A percentile compares a stretch with the other conserved stretches of the same genome.
Evolutionary conservation across 2,797 vertebrate genomes (phyloP).

Genomic region (Fringilla coelebs): DNA sequence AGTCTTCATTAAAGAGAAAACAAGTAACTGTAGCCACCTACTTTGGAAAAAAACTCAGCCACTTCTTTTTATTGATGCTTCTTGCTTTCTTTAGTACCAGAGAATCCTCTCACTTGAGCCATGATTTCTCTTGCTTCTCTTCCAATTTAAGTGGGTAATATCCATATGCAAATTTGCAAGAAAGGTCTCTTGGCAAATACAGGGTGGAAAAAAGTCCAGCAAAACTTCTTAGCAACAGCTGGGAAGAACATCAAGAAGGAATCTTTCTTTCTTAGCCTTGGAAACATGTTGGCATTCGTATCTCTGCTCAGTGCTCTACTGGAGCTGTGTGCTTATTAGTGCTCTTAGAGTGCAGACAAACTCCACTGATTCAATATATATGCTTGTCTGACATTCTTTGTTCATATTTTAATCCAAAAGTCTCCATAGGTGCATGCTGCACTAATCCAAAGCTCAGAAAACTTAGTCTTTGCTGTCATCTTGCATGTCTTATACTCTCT

Average conservation of each 20-base stretch:
- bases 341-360: not conserved
- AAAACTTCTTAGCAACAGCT: slow-evolving; percentile 51
- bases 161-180: not conserved
- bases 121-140: not conserved
- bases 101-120: not conserved
- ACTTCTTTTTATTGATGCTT: not conserved
- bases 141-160: not conserved
- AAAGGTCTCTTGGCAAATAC: slow-evolving; percentile 12
- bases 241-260: slow-evolving; percentile 34
- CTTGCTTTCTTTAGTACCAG: not conserved
- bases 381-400: not conserved
- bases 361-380: not conserved
- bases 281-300: not conserved
- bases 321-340: not conserved
- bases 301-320: not conserved
- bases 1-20: not conserved
- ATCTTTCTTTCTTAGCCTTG: slow-evolving; percentile 17
- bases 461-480: not conserved
- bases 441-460: not conserved
- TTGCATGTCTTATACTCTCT: not conserved
- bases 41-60: not conserved
- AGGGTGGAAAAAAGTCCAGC: not conserved
- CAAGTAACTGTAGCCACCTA: not conserved
- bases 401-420: not conserved
- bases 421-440: not conserved